Conservation (phyloP, 2,888 invertebrate species). For the Lepidochrysops patricia region DNA sequence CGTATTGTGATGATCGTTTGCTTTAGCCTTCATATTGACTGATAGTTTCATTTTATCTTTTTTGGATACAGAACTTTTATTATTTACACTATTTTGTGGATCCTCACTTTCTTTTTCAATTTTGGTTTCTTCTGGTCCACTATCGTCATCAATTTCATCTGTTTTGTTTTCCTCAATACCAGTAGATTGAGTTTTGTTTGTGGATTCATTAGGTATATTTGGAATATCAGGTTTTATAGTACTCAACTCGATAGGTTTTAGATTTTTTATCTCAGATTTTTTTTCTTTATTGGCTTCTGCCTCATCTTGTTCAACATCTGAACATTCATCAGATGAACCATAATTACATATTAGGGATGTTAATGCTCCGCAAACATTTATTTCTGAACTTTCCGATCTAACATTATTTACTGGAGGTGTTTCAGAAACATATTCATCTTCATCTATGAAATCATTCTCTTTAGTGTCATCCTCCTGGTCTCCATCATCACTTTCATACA, state of each 20-base stretch:
- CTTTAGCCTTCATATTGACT: conserved; percentile 23
- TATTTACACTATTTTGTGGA: not conserved
- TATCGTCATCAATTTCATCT: conserved; percentile 46
- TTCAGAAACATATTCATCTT: conserved; percentile 38
- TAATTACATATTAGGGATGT: conserved; percentile 74
- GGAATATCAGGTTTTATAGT: not conserved
- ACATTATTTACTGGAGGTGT: conserved; percentile 11
- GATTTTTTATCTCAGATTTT: conserved; percentile 13
- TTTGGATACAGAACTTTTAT: conserved; percentile 25
- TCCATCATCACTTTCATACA: conserved; percentile 33
- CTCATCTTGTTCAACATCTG: conserved; percentile 17
- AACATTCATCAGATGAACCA: conserved; percentile 64
- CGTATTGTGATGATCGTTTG: conserved; percentile 23
- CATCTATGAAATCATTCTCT: conserved; percentile 45
- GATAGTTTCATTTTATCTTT: conserved; percentile 24
- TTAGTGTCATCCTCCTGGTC: conserved; percentile 27
- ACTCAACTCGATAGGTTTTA: not conserved
- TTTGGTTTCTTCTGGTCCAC: conserved; percentile 66
- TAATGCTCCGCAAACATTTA: conserved; percentile 67
- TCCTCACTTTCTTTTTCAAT: conserved; percentile 29
- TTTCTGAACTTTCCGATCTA: conserved; percentile 26
- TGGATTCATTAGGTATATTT: not conserved
- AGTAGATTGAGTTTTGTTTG: not conserved
- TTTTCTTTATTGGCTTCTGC: conserved; percentile 16
- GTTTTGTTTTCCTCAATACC: not conserved